Conservation (phyloP, 2,113 vertebrate species). For the Serinus canaria region DNA sequence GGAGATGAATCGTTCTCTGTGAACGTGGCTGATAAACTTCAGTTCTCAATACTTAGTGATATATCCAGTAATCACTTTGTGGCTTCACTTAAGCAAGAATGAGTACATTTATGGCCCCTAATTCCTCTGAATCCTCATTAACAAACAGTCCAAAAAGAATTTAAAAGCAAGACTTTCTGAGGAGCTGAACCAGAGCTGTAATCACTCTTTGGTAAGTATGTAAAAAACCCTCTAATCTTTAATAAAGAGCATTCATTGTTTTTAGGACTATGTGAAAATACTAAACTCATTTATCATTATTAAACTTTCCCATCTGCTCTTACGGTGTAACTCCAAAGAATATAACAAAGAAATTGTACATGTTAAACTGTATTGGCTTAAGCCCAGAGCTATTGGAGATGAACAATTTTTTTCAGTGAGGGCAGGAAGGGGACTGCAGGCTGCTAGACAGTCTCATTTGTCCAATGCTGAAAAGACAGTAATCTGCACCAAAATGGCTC, state of each 20-base stretch:
- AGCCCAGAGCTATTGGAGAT: slow-evolving; percentile 51
- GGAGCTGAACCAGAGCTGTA: slow-evolving; percentile 11
- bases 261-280: slow-evolving; percentile 22
- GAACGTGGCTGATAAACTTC: not conserved
- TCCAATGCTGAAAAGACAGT: slow-evolving; percentile 49
- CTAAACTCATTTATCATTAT: slow-evolving; percentile 53
- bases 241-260: slow-evolving; percentile 35
- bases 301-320: slow-evolving; percentile 50
- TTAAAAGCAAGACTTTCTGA: slow-evolving; percentile 41
- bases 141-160: slow-evolving; percentile 56
- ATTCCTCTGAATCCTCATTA: slow-evolving; percentile 62
- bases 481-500: slow-evolving; percentile 59
- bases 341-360: slow-evolving; percentile 44
- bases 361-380: slow-evolving; percentile 58
- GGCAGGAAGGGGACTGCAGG: slow-evolving; percentile 49
- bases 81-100: slow-evolving; percentile 25
- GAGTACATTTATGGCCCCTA: slow-evolving; percentile 45
- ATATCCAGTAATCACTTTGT: slow-evolving; percentile 23
- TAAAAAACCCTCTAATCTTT: slow-evolving; percentile 38
- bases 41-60: not conserved
- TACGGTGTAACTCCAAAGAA: not conserved
- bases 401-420: slow-evolving; percentile 47
- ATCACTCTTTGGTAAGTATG: slow-evolving; percentile 6
- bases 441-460: slow-evolving; percentile 53
- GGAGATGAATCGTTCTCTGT: not conserved